Percentiles rank a stretch among this genome's conserved stretches.
phyloP scores from a whole-genome alignment of 1,140 invertebrate species.

The Lethrus apterus region DNA sequence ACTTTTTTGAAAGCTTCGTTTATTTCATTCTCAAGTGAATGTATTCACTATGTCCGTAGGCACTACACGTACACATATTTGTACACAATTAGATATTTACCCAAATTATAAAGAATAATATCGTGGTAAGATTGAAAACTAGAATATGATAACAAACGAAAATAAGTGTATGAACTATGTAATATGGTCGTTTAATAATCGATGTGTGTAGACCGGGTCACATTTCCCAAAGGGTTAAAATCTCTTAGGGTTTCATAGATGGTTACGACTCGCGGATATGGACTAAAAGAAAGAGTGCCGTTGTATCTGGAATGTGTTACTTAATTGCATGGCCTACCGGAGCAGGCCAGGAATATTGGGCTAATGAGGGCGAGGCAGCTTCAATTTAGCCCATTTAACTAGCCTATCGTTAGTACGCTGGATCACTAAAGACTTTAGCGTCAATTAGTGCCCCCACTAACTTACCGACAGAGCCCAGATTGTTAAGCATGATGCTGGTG shows the following conservation, averaged over 20 bases:
- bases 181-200: neutral
- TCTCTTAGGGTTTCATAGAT: slow-evolving; percentile 4
- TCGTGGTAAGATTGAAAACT: no score
- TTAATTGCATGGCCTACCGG: slow-evolving; percentile 39
- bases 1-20: neutral
- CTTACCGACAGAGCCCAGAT: slow-evolving; percentile 41
- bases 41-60: neutral
- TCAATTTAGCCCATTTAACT: slow-evolving; percentile 42
- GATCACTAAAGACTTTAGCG: slow-evolving; percentile 41
- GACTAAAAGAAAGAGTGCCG: slow-evolving; percentile 5
- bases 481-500: slow-evolving; percentile 38
- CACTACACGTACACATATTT: slow-evolving; percentile 7
- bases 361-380: slow-evolving; percentile 42
- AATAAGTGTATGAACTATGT: no score
- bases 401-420: slow-evolving; percentile 41
- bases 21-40: neutral
- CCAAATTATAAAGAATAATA: no score
- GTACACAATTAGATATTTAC: slow-evolving; percentile 4
- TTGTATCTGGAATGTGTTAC: slow-evolving; percentile 15
- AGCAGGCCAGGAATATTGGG: slow-evolving; percentile 36
- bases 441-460: slow-evolving; percentile 41
- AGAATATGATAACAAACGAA: slow-evolving; percentile 1
- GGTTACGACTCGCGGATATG: slow-evolving; percentile 7
- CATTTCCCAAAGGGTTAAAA: neutral
- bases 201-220: neutral